phyloP scores from a whole-genome alignment of 2,113 vertebrate species.

The Sceloporus tristichus region DNA sequence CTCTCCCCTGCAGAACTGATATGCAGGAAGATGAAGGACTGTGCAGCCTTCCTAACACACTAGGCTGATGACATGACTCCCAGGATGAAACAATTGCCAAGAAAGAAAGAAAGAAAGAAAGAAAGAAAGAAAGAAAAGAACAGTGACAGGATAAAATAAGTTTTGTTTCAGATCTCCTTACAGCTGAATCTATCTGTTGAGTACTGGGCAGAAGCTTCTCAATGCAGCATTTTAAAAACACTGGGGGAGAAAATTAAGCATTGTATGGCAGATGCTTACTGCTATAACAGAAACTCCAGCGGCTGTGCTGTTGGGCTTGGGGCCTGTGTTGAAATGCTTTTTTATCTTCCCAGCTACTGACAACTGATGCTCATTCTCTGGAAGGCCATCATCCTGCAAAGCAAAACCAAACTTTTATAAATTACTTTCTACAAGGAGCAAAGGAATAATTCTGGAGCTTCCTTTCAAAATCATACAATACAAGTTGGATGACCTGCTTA shows the following conservation, averaged over 20 bases:
- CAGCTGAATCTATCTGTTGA: slow-evolving; percentile 58
- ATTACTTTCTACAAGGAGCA: background rate
- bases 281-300: slow-evolving; percentile 97
- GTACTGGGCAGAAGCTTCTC: slow-evolving; percentile 46
- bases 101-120: slow-evolving; percentile 17
- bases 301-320: slow-evolving; percentile 88
- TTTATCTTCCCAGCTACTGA: slow-evolving; percentile 96
- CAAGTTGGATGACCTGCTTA: background rate
- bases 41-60: slow-evolving; percentile 20
- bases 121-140: slow-evolving; percentile 38
- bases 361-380: slow-evolving; percentile 91
- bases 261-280: slow-evolving; percentile 88
- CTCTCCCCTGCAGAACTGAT: slow-evolving; percentile 33
- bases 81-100: slow-evolving; percentile 51
- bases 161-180: slow-evolving; percentile 9
- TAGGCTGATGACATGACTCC: slow-evolving; percentile 65
- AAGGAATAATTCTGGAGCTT: slow-evolving; percentile 25
- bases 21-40: slow-evolving; percentile 31
- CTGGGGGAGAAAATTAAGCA: slow-evolving; percentile 53
- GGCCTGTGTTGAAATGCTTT: slow-evolving; percentile 95
- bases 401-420: slow-evolving; percentile 43
- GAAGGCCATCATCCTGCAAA: slow-evolving; percentile 88
- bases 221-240: slow-evolving; percentile 51
- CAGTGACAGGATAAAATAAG: slow-evolving; percentile 22
- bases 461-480: background rate